A percentile compares a stretch with the other conserved stretches of the same genome.
Conservation (phyloP, 2,888 invertebrate genomes). For the Cyrtodaria siliqua region DNA sequence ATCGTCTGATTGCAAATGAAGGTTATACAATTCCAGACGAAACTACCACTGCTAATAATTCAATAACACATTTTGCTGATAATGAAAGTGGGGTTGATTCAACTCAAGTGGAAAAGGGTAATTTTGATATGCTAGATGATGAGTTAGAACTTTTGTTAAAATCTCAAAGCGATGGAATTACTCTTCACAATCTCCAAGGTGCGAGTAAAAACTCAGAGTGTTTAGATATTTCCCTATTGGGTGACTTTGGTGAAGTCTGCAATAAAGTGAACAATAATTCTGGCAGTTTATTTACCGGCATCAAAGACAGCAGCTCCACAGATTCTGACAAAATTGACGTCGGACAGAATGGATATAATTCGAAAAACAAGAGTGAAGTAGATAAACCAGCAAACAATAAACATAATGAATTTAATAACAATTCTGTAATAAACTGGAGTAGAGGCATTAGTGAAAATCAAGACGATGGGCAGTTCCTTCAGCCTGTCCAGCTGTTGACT, state of each 20-base stretch:
- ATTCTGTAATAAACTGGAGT: conserved; percentile 38
- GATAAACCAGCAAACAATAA: too few species aligned
- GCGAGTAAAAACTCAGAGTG: too few species aligned
- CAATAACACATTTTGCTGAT: not conserved
- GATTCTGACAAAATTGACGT: too few species aligned
- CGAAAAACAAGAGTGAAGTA: too few species aligned
- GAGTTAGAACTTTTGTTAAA: conserved; percentile 43
- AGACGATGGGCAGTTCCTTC: conserved; percentile 36
- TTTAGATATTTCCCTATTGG: conserved; percentile 9
- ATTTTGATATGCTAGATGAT: conserved; percentile 55
- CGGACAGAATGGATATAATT: too few species aligned
- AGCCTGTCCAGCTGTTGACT: conserved; percentile 73
- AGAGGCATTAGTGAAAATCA: conserved; percentile 46
- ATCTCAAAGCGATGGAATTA: conserved; percentile 10
- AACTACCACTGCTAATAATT: too few species aligned
- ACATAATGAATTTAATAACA: not conserved
- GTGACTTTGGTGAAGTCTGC: conserved; percentile 12
- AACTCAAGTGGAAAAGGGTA: conserved; percentile 28
- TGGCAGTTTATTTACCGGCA: too few species aligned
- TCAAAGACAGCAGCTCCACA: too few species aligned
- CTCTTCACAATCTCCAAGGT: too few species aligned
- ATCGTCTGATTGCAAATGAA: too few species aligned
- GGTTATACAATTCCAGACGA: too few species aligned
- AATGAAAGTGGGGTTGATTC: not conserved
- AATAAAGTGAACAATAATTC: conserved; percentile 2